A percentile compares a stretch with the other conserved stretches of the same genome.
Conservation (phyloP, 2,113 vertebrate genomes). For the Melozone crissalis region DNA sequence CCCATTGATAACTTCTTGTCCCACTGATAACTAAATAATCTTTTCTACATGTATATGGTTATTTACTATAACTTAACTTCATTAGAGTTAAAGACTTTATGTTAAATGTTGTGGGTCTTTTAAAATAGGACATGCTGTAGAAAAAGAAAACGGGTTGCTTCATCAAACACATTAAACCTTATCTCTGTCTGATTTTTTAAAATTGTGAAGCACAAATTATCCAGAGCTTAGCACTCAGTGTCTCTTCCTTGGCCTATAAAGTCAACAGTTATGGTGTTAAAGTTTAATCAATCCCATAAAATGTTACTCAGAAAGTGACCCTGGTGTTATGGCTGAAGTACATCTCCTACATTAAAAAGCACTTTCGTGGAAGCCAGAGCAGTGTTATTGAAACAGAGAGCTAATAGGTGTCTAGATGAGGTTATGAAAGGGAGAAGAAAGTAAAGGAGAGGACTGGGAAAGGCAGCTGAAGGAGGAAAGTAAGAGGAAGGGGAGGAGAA, state of each 20-base stretch:
- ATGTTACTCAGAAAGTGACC: slow-evolving; percentile 81
- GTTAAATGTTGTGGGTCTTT: slow-evolving; percentile 33
- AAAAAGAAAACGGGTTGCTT: slow-evolving; percentile 30
- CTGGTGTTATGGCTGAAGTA: slow-evolving; percentile 73
- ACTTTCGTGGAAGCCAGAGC: slow-evolving; percentile 70
- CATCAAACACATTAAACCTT: slow-evolving; percentile 59
- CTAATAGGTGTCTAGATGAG: slow-evolving; percentile 65
- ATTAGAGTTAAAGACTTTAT: slow-evolving; percentile 38
- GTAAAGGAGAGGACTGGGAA: neutral
- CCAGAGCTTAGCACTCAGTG: slow-evolving; percentile 58
- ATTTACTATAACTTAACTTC: slow-evolving; percentile 63
- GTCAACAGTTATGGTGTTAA: slow-evolving; percentile 81
- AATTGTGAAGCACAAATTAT: slow-evolving; percentile 69
- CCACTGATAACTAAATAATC: neutral
- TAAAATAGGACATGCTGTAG: slow-evolving; percentile 2
- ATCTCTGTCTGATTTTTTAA: slow-evolving; percentile 56
- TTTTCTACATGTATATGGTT: neutral
- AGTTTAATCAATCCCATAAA: slow-evolving; percentile 84
- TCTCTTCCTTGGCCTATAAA: slow-evolving; percentile 75
- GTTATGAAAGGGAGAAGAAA: neutral
- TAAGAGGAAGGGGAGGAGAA: neutral
- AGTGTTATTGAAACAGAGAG: slow-evolving; percentile 63
- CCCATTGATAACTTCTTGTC: neutral
- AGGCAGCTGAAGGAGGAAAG: neutral
- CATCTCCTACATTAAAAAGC: slow-evolving; percentile 80